phyloP scores from a whole-genome alignment of 2,888 invertebrate genomes.

The Chamaedrilus cognettii region DNA sequence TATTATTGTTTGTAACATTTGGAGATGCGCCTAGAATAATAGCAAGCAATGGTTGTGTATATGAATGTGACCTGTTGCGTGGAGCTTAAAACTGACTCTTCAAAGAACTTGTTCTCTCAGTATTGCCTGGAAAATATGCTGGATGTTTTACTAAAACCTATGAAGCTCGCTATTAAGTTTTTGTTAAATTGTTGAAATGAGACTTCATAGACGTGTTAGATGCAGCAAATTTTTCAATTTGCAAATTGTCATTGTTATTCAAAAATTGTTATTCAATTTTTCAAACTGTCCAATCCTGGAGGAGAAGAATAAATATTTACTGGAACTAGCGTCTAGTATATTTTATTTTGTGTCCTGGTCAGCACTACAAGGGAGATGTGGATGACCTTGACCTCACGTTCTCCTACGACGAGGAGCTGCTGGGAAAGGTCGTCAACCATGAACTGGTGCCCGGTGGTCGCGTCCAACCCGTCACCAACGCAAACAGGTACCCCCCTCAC shows the following conservation, averaged over 20 bases:
- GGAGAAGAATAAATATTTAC: neutral
- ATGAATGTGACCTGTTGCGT: no score
- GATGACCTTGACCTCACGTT: slow-evolving; percentile 93
- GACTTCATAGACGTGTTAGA: no score
- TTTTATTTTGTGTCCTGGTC: slow-evolving; percentile 15
- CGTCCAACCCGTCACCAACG: slow-evolving; percentile 89
- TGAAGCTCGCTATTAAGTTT: no score
- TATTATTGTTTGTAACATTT: no score
- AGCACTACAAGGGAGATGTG: slow-evolving; percentile 76
- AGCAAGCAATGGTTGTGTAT: no score
- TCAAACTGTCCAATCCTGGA: no score
- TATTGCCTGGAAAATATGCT: no score
- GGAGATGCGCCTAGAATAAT: no score
- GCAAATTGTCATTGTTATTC: neutral
- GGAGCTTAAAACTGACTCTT: no score
- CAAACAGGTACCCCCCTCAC: slow-evolving; percentile 98
- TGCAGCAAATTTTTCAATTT: neutral
- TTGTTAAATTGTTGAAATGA: no score
- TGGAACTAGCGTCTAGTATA: neutral
- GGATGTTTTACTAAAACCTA: no score
- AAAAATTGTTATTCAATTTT: neutral
- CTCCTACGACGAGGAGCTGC: slow-evolving; percentile 91
- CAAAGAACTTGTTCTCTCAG: no score
- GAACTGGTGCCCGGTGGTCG: slow-evolving; percentile 95
- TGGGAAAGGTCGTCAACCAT: slow-evolving; percentile 92